Conservation (phyloP, 2,113 vertebrate genomes). For the Campylorhamphus procurvoides region DNA sequence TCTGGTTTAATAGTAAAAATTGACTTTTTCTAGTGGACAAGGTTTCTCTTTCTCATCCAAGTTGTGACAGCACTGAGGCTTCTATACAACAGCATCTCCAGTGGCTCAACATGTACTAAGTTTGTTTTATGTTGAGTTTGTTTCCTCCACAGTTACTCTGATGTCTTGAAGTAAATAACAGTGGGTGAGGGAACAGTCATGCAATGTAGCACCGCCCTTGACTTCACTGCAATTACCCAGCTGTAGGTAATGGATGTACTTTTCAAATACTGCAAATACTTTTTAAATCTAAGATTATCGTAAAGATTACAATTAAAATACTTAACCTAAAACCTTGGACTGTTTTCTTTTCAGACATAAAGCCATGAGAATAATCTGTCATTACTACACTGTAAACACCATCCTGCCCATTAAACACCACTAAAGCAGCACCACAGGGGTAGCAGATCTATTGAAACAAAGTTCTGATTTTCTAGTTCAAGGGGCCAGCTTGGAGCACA, state of each 20-base stretch:
- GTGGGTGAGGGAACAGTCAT: background rate
- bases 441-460: background rate
- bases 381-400: background rate
- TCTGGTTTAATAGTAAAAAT: background rate
- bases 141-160: no score
- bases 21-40: background rate
- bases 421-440: rapidly evolving
- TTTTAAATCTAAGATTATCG: background rate
- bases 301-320: background rate
- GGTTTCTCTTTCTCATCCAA: background rate
- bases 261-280: background rate
- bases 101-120: background rate
- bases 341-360: background rate
- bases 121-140: no score
- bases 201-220: background rate
- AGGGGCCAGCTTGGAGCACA: background rate
- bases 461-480: background rate
- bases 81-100: background rate
- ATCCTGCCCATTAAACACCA: rapidly evolving
- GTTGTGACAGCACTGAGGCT: background rate
- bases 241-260: background rate
- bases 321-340: background rate
- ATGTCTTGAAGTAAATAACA: background rate
- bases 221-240: background rate
- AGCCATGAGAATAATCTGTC: background rate